Percentiles rank a stretch among this genome's conserved stretches.
Conservation (phyloP, 2,113 vertebrate species). For the Propithecus coquereli region DNA sequence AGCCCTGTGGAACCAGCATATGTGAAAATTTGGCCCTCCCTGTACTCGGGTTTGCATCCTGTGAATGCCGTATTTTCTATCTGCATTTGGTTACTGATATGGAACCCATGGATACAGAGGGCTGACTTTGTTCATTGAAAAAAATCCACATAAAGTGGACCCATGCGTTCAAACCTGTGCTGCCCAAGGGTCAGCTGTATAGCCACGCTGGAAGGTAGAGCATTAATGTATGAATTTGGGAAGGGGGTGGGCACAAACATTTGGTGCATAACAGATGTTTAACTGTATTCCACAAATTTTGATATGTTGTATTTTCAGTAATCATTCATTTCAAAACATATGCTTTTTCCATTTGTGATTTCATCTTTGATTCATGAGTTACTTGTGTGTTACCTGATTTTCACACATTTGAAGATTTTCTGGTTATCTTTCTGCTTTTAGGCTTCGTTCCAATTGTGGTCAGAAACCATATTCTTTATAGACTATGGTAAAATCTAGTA, state of each 20-base stretch:
- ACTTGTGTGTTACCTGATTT: neutral
- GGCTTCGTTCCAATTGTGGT: neutral
- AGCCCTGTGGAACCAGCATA: neutral
- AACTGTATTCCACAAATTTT: neutral
- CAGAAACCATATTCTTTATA: neutral
- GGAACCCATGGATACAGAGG: neutral
- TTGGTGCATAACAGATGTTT: neutral
- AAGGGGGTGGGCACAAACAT: neutral
- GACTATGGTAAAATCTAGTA: neutral
- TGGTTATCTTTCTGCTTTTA: neutral
- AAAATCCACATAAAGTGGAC: neutral
- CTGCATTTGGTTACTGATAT: neutral
- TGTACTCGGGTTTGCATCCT: neutral
- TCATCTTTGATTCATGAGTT: neutral
- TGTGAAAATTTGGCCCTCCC: neutral
- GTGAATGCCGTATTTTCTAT: neutral
- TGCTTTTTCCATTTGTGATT: neutral
- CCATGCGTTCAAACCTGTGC: too few species aligned
- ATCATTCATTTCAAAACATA: neutral
- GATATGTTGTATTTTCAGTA: neutral
- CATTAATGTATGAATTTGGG: neutral
- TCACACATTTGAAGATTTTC: neutral
- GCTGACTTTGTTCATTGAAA: neutral
- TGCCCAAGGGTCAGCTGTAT: neutral
- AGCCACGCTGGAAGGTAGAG: neutral